A percentile compares a stretch with the other conserved stretches of the same genome.
phyloP scores from a whole-genome alignment of 1,140 invertebrate species.

The Coenobita brevimanus region DNA sequence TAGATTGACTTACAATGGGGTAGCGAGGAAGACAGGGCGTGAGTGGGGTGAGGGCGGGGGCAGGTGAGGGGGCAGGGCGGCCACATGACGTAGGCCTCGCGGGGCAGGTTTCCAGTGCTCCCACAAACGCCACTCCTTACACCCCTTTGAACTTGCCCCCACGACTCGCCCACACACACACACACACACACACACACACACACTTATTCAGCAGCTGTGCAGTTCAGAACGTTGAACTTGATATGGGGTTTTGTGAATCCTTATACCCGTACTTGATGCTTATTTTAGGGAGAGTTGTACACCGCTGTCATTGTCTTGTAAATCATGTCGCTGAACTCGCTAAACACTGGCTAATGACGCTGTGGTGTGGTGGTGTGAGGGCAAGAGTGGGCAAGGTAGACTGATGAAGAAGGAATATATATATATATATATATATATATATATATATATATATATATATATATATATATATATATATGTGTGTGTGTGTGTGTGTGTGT shows the following conservation, averaged over 20 bases:
- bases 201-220: slow-evolving; percentile 30
- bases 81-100: slow-evolving; percentile 32
- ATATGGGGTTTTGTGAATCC: too few species aligned
- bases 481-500: background rate
- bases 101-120: background rate
- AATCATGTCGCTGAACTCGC: too few species aligned
- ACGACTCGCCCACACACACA: slow-evolving; percentile 1
- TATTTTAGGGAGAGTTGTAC: too few species aligned
- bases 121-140: background rate
- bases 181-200: slow-evolving; percentile 21
- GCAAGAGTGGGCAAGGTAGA: too few species aligned
- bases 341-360: too few species aligned
- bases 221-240: too few species aligned
- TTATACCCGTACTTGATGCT: too few species aligned
- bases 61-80: too few species aligned
- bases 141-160: slow-evolving; percentile 8
- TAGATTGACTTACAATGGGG: slow-evolving; percentile 18
- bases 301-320: too few species aligned
- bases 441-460: slow-evolving; percentile 3
- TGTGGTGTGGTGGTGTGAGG: too few species aligned
- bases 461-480: background rate
- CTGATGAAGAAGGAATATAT: too few species aligned
- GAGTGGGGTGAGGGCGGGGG: background rate
- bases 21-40: background rate
- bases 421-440: slow-evolving; percentile 17